Evolutionary conservation across 1,140 invertebrate species (phyloP).

Genomic region (Pseudomyrmex flavicornis): DNA sequence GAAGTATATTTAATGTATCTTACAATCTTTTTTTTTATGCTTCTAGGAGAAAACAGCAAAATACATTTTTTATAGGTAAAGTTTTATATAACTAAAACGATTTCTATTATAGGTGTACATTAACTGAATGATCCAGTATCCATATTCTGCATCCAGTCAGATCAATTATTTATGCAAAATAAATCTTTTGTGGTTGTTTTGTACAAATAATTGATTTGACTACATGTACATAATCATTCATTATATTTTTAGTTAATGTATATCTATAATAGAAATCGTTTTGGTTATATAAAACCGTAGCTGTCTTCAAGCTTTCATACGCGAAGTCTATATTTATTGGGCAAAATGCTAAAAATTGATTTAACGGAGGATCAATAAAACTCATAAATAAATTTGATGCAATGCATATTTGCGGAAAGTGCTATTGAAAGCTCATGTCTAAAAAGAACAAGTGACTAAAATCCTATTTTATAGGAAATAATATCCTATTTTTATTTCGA

Average conservation of each 20-base stretch:
- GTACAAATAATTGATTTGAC: not conserved
- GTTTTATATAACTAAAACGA: no score
- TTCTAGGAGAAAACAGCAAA: no score
- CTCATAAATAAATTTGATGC: not conserved
- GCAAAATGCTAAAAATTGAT: constrained; percentile 25
- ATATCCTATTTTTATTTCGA: constrained; percentile 23
- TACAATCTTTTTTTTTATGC: no score
- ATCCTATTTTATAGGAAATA: no score
- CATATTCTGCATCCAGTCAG: no score
- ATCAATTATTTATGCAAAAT: no score
- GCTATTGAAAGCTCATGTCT: constrained; percentile 26
- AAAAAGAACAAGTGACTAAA: constrained; percentile 8
- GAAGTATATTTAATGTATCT: not conserved
- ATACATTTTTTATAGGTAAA: no score
- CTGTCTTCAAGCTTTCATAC: not conserved
- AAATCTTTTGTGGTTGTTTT: no score
- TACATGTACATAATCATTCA: not conserved
- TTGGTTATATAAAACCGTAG: not conserved
- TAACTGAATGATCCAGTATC: no score
- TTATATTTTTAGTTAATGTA: constrained; percentile 14
- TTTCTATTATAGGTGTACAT: no score
- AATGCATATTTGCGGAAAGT: constrained; percentile 18
- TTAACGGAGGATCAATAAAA: not conserved
- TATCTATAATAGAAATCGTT: not conserved
- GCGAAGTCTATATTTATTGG: not conserved